phyloP scores from a whole-genome alignment of 2,113 vertebrate species.

The Gymnogyps californianus region DNA sequence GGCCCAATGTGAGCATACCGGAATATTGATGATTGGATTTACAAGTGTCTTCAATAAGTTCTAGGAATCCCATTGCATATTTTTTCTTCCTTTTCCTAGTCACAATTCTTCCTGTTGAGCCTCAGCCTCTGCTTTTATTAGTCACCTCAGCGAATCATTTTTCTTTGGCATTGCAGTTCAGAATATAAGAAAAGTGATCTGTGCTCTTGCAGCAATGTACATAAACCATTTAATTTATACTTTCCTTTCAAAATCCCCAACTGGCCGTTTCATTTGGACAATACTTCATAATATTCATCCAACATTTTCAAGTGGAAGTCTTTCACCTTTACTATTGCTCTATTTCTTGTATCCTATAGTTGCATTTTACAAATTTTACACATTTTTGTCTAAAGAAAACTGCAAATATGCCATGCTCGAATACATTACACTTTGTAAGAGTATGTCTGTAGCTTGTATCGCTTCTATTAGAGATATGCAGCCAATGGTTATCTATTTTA shows the following conservation, averaged over 20 bases:
- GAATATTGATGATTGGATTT: conserved; percentile 39
- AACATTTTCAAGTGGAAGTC: background rate
- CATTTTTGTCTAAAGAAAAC: background rate
- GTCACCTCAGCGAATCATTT: background rate
- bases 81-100: background rate
- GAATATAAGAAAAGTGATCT: background rate
- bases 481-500: background rate
- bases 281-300: background rate
- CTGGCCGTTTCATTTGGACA: background rate
- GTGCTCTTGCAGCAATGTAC: background rate
- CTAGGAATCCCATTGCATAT: background rate
- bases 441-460: background rate
- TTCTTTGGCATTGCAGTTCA: background rate
- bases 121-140: background rate
- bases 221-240: background rate
- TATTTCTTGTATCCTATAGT: background rate
- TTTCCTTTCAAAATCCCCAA: background rate
- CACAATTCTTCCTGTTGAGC: background rate
- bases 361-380: background rate
- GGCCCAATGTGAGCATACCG: background rate
- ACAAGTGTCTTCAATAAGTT: background rate
- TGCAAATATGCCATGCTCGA: background rate
- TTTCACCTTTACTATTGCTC: background rate
- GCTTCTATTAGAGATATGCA: background rate
- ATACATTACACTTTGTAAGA: background rate